A percentile compares a stretch with the other conserved stretches of the same genome.
phyloP scores from a whole-genome alignment of 2,797 vertebrate species.

The Sorex maritimensis region DNA sequence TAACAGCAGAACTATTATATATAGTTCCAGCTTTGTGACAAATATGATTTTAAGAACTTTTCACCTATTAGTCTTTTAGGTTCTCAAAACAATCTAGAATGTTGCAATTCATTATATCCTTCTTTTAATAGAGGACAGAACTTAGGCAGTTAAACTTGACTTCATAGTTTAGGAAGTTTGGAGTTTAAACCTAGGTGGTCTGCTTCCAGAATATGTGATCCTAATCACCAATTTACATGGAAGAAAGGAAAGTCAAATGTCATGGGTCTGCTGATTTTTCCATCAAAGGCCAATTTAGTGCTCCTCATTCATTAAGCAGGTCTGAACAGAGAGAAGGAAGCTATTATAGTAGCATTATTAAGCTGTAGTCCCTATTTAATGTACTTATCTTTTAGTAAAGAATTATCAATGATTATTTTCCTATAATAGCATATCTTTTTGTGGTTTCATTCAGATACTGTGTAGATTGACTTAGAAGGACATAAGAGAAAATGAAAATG shows the following conservation, averaged over 20 bases:
- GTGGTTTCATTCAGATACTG: not conserved
- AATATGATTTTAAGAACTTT: not conserved
- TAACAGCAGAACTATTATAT: not conserved
- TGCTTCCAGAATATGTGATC: too few relatives aligned
- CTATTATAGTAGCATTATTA: not conserved
- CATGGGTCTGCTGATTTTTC: not conserved
- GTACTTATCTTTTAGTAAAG: not conserved
- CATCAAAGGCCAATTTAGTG: not conserved
- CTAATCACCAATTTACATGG: too few relatives aligned
- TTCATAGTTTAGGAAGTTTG: too few relatives aligned
- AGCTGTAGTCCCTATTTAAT: not conserved
- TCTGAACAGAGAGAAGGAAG: slow-evolving; percentile 15
- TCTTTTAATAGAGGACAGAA: slow-evolving; percentile 12
- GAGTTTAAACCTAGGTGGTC: too few relatives aligned
- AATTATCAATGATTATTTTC: slow-evolving; percentile 26
- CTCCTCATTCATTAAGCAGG: not conserved
- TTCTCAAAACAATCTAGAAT: slow-evolving; percentile 1
- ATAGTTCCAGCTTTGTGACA: not conserved
- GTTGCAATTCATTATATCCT: not conserved
- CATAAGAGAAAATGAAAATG: not conserved
- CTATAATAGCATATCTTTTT: not conserved
- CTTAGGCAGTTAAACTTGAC: not conserved
- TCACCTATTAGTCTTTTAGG: not conserved
- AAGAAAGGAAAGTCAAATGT: not conserved
- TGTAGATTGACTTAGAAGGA: not conserved